Percentiles rank a stretch among this genome's conserved stretches.
Conservation (phyloP, 23 tunicate genomes). For the Clavelina lepadiformis region DNA sequence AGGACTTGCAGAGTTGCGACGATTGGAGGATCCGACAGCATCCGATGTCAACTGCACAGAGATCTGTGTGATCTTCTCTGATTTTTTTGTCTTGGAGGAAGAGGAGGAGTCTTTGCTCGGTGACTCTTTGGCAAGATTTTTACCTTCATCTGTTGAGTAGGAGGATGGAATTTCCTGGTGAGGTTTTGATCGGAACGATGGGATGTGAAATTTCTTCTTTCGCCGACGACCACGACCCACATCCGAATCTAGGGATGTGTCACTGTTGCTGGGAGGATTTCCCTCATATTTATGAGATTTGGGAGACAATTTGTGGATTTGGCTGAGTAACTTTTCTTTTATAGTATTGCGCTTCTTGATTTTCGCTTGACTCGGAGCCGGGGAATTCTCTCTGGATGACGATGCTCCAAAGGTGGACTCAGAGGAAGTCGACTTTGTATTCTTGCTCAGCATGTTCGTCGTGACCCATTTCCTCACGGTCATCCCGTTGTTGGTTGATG, state of each 20-base stretch:
- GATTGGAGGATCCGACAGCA: neutral
- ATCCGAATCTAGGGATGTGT: too few species aligned
- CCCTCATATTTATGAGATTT: neutral
- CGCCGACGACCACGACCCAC: too few species aligned
- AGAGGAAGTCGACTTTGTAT: neutral
- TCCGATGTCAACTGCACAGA: conserved; percentile 17
- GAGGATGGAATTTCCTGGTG: too few species aligned
- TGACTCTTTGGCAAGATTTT: neutral
- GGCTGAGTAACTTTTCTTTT: neutral
- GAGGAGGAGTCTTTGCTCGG: neutral
- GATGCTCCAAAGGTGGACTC: too few species aligned
- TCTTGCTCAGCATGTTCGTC: neutral
- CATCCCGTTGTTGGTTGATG: neutral
- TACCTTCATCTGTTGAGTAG: neutral
- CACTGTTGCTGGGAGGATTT: neutral
- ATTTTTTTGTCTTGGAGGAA: conserved; percentile 2
- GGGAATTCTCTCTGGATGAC: too few species aligned
- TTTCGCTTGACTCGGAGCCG: too few species aligned
- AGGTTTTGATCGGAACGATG: too few species aligned
- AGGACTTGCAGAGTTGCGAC: conserved; percentile 8
- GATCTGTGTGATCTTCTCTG: conserved; percentile 24
- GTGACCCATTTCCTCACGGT: conserved; percentile 5
- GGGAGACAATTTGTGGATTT: neutral
- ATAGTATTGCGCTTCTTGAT: too few species aligned
- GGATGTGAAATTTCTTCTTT: too few species aligned